These are phyloP conservation scores for Caenorhabditis briggsae DNA, from an alignment of 1,140 invertebrate species.

Conservation along the genomic window DNA sequence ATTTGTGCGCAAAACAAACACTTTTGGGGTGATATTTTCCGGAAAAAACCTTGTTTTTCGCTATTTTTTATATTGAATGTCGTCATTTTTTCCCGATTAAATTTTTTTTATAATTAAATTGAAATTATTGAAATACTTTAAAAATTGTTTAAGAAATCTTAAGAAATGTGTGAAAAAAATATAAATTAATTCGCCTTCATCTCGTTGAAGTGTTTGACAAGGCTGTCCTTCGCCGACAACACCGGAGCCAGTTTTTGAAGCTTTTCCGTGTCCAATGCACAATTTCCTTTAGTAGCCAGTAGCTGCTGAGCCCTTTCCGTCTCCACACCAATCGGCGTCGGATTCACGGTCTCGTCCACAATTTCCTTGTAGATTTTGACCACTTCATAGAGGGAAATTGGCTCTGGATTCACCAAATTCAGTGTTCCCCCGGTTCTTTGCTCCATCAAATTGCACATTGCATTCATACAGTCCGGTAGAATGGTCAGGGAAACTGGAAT, in stretches of 20 bases:
- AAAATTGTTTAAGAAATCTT: not conserved
- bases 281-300: slow-evolving; percentile 76
- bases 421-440: slow-evolving; percentile 70
- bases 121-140: too few species aligned
- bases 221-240: slow-evolving; percentile 43
- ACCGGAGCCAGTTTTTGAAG: slow-evolving; percentile 21
- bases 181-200: slow-evolving; percentile 34
- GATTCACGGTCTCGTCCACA: slow-evolving; percentile 69
- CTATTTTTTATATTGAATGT: too few species aligned
- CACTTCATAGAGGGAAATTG: slow-evolving; percentile 75
- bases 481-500: slow-evolving; percentile 77
- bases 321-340: slow-evolving; percentile 65
- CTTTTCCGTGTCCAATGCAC: slow-evolving; percentile 71
- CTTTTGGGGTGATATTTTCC: not conserved
- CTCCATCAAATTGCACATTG: slow-evolving; percentile 75
- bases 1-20: not conserved
- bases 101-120: too few species aligned
- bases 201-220: slow-evolving; percentile 44
- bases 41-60: not conserved
- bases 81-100: too few species aligned
- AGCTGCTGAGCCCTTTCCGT: slow-evolving; percentile 73
- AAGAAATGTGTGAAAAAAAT: not conserved
- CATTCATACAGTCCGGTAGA: slow-evolving; percentile 76
- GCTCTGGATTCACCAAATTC: slow-evolving; percentile 76
- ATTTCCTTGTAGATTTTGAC: slow-evolving; percentile 75